Evolutionary conservation across 2,113 vertebrate genomes (phyloP).

Genomic region (Dromiciops gliroides): DNA sequence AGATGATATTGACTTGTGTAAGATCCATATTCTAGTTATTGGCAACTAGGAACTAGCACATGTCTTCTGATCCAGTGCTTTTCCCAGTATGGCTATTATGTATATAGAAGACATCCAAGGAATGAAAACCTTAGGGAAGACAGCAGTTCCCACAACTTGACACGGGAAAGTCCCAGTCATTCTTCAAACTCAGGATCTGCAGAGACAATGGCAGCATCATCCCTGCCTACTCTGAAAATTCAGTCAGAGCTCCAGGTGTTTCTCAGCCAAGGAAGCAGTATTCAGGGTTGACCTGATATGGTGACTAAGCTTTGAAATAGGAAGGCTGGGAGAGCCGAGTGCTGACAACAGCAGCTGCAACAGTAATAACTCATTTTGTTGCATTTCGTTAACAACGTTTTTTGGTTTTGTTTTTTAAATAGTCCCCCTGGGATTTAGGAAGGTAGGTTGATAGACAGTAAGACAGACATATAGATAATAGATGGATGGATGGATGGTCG

Average conservation of each 20-base stretch:
- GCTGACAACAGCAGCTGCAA: background rate
- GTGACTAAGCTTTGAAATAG: background rate
- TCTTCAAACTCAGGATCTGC: background rate
- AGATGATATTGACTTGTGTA: background rate
- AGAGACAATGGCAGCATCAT: background rate
- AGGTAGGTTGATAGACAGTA: background rate
- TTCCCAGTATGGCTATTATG: background rate
- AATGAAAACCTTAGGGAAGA: background rate
- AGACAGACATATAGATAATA: background rate
- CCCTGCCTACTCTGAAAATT: background rate
- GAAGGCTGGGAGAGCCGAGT: background rate
- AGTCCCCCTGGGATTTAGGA: background rate
- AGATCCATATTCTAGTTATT: background rate
- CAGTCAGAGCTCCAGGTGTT: background rate
- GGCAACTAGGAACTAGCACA: background rate
- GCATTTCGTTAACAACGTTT: background rate
- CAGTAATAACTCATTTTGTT: background rate
- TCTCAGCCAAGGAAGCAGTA: background rate
- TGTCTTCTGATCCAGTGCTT: background rate
- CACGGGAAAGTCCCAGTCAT: background rate
- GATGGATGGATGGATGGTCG: background rate
- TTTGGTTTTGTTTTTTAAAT: background rate
- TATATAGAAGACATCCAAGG: background rate
- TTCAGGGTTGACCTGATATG: background rate
- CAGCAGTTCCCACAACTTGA: background rate